A percentile compares a stretch with the other conserved stretches of the same genome.
Conservation (phyloP, 2,113 vertebrate genomes). For the Atrichornis clamosus region DNA sequence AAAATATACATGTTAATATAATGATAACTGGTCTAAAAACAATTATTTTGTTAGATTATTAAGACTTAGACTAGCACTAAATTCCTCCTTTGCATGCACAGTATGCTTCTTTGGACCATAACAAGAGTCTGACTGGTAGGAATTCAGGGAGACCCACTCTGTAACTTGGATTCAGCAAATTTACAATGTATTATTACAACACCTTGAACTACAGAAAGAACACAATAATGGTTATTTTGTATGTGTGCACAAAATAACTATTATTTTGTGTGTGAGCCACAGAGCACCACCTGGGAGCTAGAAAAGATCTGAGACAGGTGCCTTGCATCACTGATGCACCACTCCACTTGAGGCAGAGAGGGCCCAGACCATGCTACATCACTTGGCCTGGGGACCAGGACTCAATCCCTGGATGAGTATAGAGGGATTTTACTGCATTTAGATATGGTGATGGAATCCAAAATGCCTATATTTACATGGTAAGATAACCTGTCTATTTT, state of each 20-base stretch:
- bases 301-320: background rate
- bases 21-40: background rate
- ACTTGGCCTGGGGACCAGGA: background rate
- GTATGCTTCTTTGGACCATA: background rate
- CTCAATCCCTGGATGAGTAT: background rate
- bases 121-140: background rate
- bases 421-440: background rate
- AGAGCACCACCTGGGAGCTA: background rate
- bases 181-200: background rate
- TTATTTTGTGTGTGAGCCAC: background rate
- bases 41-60: background rate
- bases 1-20: background rate
- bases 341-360: background rate
- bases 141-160: background rate
- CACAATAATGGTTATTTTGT: background rate
- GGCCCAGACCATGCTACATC: fast-evolving
- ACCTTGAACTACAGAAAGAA: background rate
- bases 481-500: background rate
- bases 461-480: background rate
- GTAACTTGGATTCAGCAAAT: background rate
- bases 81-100: background rate
- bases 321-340: background rate
- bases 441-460: background rate
- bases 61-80: background rate
- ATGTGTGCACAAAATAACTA: background rate